Evolutionary conservation across 2,797 vertebrate species (phyloP).

Genomic region (Esox lucius): DNA sequence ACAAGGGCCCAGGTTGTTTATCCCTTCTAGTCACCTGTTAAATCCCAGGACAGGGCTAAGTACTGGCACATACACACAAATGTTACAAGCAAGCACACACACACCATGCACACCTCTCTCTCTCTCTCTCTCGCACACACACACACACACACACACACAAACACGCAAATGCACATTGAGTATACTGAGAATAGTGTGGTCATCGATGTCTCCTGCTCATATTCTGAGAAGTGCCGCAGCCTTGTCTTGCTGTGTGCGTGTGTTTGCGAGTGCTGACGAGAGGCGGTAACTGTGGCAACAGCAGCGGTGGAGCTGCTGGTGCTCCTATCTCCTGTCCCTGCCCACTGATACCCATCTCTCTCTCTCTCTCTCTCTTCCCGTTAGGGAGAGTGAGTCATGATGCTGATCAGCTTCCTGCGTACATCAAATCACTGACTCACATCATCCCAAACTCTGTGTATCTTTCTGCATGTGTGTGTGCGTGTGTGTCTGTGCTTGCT

Average conservation of each 20-base stretch:
- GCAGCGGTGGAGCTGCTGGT: slow-evolving; percentile 43
- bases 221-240: slow-evolving; percentile 15
- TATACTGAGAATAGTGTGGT: slow-evolving; percentile 5
- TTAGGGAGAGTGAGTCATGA: slow-evolving; percentile 58
- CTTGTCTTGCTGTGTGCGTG: slow-evolving; percentile 14
- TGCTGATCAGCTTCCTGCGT: slow-evolving; percentile 56
- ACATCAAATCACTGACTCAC: slow-evolving; percentile 5
- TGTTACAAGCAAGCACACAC: background rate
- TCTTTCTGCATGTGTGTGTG: background rate
- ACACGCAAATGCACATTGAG: background rate
- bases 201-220: background rate
- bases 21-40: slow-evolving; percentile 64
- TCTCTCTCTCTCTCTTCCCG: slow-evolving; percentile 10
- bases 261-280: slow-evolving; percentile 58
- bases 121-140: background rate
- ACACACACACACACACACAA: background rate
- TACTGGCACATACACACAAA: background rate
- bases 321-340: slow-evolving; percentile 53
- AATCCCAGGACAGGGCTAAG: slow-evolving; percentile 52
- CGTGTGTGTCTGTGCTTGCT: background rate
- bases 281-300: slow-evolving; percentile 74
- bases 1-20: slow-evolving; percentile 70
- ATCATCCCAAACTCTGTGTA: background rate
- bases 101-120: slow-evolving; percentile 10
- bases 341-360: slow-evolving; percentile 38